Percentiles rank a stretch among this genome's conserved stretches.
Conservation (phyloP, 2,113 vertebrate species). For the Neolamprologus kungweensis region DNA sequence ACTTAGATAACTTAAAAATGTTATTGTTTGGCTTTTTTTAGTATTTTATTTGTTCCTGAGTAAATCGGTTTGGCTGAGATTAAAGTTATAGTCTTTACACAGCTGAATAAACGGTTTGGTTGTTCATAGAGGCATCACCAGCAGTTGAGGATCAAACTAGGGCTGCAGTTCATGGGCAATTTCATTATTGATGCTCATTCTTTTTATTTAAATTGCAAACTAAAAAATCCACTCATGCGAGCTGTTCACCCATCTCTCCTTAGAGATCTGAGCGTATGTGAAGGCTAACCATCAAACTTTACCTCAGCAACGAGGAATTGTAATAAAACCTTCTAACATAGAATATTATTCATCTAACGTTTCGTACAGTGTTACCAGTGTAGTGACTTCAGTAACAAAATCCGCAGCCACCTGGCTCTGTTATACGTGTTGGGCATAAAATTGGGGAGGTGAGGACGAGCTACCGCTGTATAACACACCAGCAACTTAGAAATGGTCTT, state of each 20-base stretch:
- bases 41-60: no score
- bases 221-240: not conserved
- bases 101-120: not conserved
- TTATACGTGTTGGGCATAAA: not conserved
- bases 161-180: not conserved
- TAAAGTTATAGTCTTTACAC: no score
- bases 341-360: not conserved
- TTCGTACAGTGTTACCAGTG: accelerated
- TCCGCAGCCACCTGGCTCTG: not conserved
- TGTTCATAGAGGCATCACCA: not conserved
- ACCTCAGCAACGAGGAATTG: not conserved
- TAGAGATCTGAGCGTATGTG: not conserved
- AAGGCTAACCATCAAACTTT: not conserved
- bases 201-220: not conserved
- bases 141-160: not conserved
- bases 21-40: no score
- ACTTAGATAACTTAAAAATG: no score
- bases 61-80: no score
- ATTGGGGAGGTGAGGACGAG: not conserved
- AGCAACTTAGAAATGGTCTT: conserved; percentile 4
- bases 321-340: not conserved
- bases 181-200: not conserved
- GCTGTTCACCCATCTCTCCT: not conserved
- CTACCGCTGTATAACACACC: not conserved
- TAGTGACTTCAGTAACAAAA: not conserved